phyloP scores from a whole-genome alignment of 2,797 vertebrate genomes.

The Nyctibius grandis region DNA sequence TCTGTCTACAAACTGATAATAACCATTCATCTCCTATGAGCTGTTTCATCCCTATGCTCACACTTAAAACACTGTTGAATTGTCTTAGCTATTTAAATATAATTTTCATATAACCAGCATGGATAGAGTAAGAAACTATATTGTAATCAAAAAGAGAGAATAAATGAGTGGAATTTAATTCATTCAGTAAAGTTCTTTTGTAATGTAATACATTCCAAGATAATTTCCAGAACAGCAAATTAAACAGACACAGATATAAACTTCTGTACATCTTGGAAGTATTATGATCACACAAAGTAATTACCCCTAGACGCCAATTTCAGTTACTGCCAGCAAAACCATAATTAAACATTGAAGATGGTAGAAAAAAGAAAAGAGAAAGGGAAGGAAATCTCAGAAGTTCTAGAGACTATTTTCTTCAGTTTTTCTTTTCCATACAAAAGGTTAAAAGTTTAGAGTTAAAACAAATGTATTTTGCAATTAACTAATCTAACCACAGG shows the following conservation, averaged over 20 bases:
- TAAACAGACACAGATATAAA: constrained; percentile 1
- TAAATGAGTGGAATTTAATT: neutral
- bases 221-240: neutral
- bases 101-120: neutral
- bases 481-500: neutral
- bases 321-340: neutral
- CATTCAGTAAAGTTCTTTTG: neutral
- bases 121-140: neutral
- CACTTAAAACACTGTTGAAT: neutral
- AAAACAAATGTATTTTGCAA: neutral
- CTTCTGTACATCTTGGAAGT: neutral
- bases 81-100: neutral
- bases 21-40: neutral
- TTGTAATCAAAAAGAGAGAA: neutral
- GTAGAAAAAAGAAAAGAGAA: neutral
- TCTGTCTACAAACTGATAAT: neutral
- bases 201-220: neutral
- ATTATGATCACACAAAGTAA: neutral
- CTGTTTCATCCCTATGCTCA: neutral
- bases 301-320: neutral
- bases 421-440: neutral
- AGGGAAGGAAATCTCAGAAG: neutral
- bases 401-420: neutral
- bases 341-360: neutral
- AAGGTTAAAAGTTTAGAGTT: neutral